These are phyloP conservation scores for Smittia sp. DNA, from an alignment of 2,888 invertebrate species.

Conservation along the genomic window DNA sequence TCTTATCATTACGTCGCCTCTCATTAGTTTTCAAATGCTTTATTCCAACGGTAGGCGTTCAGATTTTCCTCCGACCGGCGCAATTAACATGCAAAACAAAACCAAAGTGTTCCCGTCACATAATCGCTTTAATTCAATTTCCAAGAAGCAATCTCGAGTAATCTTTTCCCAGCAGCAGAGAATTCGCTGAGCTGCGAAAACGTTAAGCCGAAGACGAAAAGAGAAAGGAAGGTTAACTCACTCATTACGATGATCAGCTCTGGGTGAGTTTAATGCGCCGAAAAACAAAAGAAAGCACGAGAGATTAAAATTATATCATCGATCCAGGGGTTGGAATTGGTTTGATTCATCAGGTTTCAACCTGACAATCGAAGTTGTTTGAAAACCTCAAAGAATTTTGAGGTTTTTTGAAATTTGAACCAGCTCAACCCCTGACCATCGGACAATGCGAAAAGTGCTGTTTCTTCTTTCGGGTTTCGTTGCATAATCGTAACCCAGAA, in stretches of 20 bases:
- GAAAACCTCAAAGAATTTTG: too few species aligned
- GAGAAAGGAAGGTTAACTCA: slow-evolving; percentile 1
- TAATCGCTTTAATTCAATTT: slow-evolving; percentile 20
- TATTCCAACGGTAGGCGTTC: too few species aligned
- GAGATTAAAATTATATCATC: slow-evolving; percentile 1
- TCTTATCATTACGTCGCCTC: background rate
- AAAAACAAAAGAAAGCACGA: background rate
- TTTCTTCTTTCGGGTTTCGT: background rate
- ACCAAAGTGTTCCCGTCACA: background rate
- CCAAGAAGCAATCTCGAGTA: background rate
- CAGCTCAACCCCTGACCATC: background rate
- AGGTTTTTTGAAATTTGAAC: too few species aligned
- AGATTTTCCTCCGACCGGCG: background rate
- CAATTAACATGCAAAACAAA: background rate
- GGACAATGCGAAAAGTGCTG: slow-evolving; percentile 10
- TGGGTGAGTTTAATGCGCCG: background rate
- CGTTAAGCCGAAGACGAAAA: background rate
- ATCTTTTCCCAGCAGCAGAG: background rate
- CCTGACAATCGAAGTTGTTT: too few species aligned
- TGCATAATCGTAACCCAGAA: background rate
- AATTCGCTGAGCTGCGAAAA: background rate
- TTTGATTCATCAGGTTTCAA: too few species aligned
- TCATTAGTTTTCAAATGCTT: background rate
- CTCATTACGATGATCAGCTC: background rate
- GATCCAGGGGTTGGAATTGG: too few species aligned